Base-by-base conservation (phyloP, 1,140 invertebrate species). In the Anagrus nilaparvatae region DNA sequence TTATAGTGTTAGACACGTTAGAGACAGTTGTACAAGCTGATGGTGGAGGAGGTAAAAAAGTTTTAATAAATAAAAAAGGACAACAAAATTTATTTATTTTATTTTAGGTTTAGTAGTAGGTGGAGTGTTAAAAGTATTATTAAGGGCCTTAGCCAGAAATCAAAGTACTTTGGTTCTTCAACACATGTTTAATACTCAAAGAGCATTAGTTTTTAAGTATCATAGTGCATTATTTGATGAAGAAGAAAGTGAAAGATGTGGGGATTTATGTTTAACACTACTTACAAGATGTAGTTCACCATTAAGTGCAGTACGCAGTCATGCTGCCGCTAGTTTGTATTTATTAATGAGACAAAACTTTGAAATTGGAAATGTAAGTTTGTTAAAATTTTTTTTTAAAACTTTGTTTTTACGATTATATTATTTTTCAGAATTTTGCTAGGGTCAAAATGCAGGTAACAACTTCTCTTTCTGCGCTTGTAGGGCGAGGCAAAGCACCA, bases 381-480 rank as follows among this genome's bases (percentile, higher is more conserved):
- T n/a, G 29, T 30, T 30, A 5, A 7, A 32, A 1, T 13, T 34
- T 25, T 13, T 25, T 33, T 34, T 3, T 23, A 36, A n/a, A 23
- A 24, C 20, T 10, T 36, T 21, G 5, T 35, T 12, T 20, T 20
- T 20, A 14, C 36, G 17, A 13, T 29, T 44, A 46, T 44, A 32
- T 46, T 48, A 51, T 30, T 52, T 57, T 65, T 2, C 54, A 91
- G 87, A 96, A 95, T 68, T 97, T 97, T 70, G 89, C 93, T 14
- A 72, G 91, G 48, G 90, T 97, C 1, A 97, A 98, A 71, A 97
- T 97, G 92, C 93, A 97, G 73, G 90, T 97, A 28, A 97, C 94
- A 2, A 97, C 97, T 78, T 95, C 92, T 0, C 68, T 98, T 18
- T 92, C 87, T 28, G 88, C 87, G 1, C 65, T 95, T 2, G 89